Percentiles rank a stretch among this genome's conserved stretches.
phyloP scores from a whole-genome alignment of 2,888 invertebrate genomes.

The Drosophila mimica region DNA sequence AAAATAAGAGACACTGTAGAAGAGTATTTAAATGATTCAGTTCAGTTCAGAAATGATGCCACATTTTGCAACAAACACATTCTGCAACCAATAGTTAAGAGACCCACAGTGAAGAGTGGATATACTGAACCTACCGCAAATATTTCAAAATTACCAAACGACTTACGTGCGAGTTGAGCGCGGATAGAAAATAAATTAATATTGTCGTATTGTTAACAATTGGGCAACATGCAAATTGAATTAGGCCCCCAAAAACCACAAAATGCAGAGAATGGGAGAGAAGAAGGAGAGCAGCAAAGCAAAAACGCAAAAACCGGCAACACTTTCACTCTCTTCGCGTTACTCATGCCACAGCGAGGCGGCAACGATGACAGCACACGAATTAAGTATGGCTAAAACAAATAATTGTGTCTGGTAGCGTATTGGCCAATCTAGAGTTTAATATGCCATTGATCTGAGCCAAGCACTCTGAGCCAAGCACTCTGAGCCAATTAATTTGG shows the following conservation, averaged over 20 bases:
- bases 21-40: background rate
- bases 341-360: slow-evolving; percentile 16
- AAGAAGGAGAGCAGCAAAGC: slow-evolving; percentile 5
- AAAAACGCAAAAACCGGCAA: slow-evolving; percentile 56
- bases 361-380: slow-evolving; percentile 26
- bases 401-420: slow-evolving; percentile 16
- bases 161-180: slow-evolving; percentile 19
- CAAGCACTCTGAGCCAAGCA: background rate
- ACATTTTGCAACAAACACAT: background rate
- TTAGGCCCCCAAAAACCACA: slow-evolving; percentile 33
- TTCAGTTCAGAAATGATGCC: background rate
- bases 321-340: slow-evolving; percentile 68
- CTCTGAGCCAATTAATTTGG: slow-evolving; percentile 35
- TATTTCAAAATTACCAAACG: slow-evolving; percentile 32
- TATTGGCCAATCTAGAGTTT: slow-evolving; percentile 48
- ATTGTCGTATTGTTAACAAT: slow-evolving; percentile 45
- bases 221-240: slow-evolving; percentile 61
- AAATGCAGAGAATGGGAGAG: slow-evolving; percentile 7
- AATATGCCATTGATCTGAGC: slow-evolving; percentile 41
- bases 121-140: slow-evolving; percentile 69
- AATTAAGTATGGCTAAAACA: slow-evolving; percentile 12
- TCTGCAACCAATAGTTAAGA: background rate
- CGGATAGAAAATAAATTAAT: slow-evolving; percentile 27
- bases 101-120: slow-evolving; percentile 19
- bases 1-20: background rate